Evolutionary conservation across 2,888 invertebrate genomes (phyloP).

Genomic region (Meghimatium bilineatum): DNA sequence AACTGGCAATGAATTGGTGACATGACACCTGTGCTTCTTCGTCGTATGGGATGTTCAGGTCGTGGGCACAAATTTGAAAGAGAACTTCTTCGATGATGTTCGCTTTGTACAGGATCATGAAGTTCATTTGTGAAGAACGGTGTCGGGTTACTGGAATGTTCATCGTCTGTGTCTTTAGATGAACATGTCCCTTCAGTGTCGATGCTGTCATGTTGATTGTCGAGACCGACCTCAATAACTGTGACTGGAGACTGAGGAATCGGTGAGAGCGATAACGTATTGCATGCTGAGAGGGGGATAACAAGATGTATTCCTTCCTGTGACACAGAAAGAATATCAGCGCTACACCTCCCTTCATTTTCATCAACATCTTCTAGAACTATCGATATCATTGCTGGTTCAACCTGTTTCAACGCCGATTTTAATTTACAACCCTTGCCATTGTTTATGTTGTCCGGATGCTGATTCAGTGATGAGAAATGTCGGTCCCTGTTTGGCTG

Average conservation of each 20-base stretch:
- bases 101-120: not conserved
- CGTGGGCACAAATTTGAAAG: not conserved
- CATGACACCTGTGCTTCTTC: not conserved
- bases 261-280: constrained; percentile 58
- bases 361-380: constrained; percentile 60
- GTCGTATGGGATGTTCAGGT: not conserved
- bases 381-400: constrained; percentile 63
- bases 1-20: constrained; percentile 8
- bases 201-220: constrained; percentile 70
- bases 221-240: constrained; percentile 72
- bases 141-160: constrained; percentile 3
- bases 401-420: constrained; percentile 36
- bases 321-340: constrained; percentile 5
- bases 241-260: constrained; percentile 68
- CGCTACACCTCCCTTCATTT: constrained; percentile 27
- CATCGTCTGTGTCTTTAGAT: constrained; percentile 50
- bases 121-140: not conserved
- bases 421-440: not conserved
- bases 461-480: not conserved
- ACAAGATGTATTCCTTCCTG: constrained; percentile 32
- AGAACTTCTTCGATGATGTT: not conserved
- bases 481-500: not conserved
- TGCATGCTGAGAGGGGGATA: constrained; percentile 18
- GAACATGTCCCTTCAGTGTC: constrained; percentile 60
- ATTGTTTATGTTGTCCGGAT: not conserved